Conservation (phyloP, 2,113 vertebrate genomes). For the Lagopus muta region DNA sequence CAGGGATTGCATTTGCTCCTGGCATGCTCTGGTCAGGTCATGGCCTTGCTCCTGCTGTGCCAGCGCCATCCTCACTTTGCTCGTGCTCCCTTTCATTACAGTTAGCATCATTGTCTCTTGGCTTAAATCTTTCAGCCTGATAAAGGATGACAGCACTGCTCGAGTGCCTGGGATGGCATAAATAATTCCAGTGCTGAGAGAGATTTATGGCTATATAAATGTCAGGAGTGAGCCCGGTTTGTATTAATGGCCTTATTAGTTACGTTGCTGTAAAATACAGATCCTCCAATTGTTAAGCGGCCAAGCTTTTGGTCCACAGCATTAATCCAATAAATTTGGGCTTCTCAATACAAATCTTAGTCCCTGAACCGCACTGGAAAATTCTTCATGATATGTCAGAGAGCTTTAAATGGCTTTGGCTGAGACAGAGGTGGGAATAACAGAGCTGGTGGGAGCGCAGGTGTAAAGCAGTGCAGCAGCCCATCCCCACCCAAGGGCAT, state of each 20-base stretch:
- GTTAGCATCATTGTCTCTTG: neutral
- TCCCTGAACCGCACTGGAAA: constrained; percentile 63
- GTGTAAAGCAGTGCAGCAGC: neutral
- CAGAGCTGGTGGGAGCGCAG: neutral
- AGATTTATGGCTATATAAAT: constrained; percentile 80
- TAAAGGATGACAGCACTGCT: constrained; percentile 48
- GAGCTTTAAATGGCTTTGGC: neutral
- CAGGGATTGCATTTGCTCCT: neutral
- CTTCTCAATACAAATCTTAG: constrained; percentile 70
- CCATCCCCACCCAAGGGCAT: neutral
- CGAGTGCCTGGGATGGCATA: constrained; percentile 46
- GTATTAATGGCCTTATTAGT: constrained; percentile 85
- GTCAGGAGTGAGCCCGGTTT: constrained; percentile 73
- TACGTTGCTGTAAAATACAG: constrained; percentile 80
- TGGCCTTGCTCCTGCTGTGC: neutral
- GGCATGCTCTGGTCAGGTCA: neutral
- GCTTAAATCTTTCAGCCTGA: constrained; percentile 52
- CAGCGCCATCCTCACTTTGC: neutral
- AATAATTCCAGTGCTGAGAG: constrained; percentile 68
- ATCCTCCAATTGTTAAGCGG: constrained; percentile 77
- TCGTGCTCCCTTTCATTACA: rapidly evolving
- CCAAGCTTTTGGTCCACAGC: constrained; percentile 67
- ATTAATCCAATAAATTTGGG: constrained; percentile 75
- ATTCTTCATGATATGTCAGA: constrained; percentile 42
- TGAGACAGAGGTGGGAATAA: neutral